These are phyloP conservation scores for Amblyopsis hoosieri DNA, from an alignment of 2,797 vertebrate species.

Conservation along the genomic window DNA sequence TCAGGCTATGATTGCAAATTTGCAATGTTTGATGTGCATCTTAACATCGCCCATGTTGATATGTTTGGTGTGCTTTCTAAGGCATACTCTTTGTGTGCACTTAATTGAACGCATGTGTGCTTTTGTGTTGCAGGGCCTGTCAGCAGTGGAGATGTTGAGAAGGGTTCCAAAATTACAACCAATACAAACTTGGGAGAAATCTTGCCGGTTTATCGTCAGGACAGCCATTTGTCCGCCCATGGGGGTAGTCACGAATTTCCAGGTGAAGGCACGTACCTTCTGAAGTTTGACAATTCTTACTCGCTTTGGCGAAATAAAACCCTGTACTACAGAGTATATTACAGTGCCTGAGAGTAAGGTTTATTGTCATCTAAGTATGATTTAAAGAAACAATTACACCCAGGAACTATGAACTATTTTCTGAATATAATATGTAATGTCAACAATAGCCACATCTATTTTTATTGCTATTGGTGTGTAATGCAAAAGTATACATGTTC, in stretches of 20 bases:
- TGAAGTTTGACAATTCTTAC: slow-evolving; percentile 99
- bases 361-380: slow-evolving; percentile 58
- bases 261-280: slow-evolving; percentile 94
- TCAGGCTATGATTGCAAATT: too few relatives aligned
- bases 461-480: slow-evolving; percentile 57
- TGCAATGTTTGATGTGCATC: too few relatives aligned
- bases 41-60: neutral
- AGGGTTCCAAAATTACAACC: slow-evolving; percentile 85
- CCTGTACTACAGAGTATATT: slow-evolving; percentile 96
- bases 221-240: slow-evolving; percentile 90
- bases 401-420: slow-evolving; percentile 72
- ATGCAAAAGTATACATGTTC: slow-evolving; percentile 34
- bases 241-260: slow-evolving; percentile 95
- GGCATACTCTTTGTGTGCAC: neutral
- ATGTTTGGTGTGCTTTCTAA: neutral
- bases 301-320: slow-evolving; percentile 98
- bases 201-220: slow-evolving; percentile 91
- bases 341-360: slow-evolving; percentile 84
- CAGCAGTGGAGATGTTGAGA: slow-evolving; percentile 91
- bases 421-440: slow-evolving; percentile 45
- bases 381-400: slow-evolving; percentile 49
- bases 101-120: slow-evolving; percentile 41
- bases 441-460: slow-evolving; percentile 64
- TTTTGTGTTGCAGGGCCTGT: slow-evolving; percentile 78
- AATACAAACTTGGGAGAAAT: slow-evolving; percentile 90